Conservation (phyloP, 2,797 vertebrate species). For the Chiroxiphia lanceolata region DNA sequence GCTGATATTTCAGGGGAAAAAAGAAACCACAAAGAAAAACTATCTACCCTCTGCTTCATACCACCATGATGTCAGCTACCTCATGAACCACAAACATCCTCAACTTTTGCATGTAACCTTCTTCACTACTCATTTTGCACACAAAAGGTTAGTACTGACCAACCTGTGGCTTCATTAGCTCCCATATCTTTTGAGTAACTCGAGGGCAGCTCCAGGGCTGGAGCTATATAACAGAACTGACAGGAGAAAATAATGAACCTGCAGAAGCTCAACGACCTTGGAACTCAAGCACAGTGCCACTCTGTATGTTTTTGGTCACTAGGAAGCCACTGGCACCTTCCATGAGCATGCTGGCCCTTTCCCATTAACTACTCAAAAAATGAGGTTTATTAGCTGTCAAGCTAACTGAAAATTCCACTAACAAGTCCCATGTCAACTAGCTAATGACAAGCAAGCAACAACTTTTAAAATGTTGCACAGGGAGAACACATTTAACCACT, state of each 20-base stretch:
- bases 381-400: background rate
- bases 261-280: background rate
- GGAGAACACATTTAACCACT: background rate
- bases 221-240: background rate
- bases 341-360: background rate
- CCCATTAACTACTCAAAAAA: background rate
- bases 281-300: background rate
- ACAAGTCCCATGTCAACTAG: background rate
- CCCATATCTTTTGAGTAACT: accelerated
- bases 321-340: background rate
- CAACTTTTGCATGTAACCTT: background rate
- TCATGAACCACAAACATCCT: background rate
- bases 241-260: background rate
- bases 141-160: background rate
- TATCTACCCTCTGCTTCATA: background rate
- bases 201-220: background rate
- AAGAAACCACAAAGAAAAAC: background rate
- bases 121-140: background rate
- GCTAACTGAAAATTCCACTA: background rate
- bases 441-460: background rate
- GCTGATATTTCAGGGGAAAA: background rate
- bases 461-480: background rate
- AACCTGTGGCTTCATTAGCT: background rate
- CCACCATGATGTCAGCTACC: background rate
- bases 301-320: background rate